Evolutionary conservation across 1,140 invertebrate genomes (phyloP).

Genomic region (Panulirus ornatus): DNA sequence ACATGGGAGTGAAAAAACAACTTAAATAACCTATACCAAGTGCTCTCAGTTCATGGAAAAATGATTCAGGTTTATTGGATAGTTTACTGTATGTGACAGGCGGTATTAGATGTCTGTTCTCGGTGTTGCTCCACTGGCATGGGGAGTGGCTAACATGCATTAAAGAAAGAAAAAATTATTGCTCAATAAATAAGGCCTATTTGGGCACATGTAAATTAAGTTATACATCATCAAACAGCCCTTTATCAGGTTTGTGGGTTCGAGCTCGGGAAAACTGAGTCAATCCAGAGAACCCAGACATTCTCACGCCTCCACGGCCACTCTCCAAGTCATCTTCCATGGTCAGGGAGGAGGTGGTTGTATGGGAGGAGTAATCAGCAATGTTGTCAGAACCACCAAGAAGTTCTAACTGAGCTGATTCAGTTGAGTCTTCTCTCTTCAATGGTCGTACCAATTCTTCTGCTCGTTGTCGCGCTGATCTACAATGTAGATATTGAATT

Average conservation of each 20-base stretch:
- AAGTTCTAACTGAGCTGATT: conserved; percentile 59
- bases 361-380: conserved; percentile 20
- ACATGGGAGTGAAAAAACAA: no score
- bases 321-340: neutral
- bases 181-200: neutral
- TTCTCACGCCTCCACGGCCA: neutral
- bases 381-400: conserved; percentile 42
- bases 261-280: conserved; percentile 54
- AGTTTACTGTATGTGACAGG: no score
- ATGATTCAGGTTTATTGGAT: no score
- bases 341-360: conserved; percentile 12
- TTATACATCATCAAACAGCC: conserved; percentile 72
- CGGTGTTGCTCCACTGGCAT: no score
- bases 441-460: conserved; percentile 77
- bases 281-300: conserved; percentile 6
- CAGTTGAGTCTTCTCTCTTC: conserved; percentile 58
- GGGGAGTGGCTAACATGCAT: no score
- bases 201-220: neutral
- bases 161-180: no score
- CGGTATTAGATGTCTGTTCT: no score
- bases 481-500: no score
- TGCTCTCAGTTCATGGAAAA: no score
- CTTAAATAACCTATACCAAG: no score
- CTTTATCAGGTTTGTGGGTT: conserved; percentile 65
- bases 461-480: conserved; percentile 80